Evolutionary conservation across 1,140 invertebrate species (phyloP).

Genomic region (Chlorops oryzae): DNA sequence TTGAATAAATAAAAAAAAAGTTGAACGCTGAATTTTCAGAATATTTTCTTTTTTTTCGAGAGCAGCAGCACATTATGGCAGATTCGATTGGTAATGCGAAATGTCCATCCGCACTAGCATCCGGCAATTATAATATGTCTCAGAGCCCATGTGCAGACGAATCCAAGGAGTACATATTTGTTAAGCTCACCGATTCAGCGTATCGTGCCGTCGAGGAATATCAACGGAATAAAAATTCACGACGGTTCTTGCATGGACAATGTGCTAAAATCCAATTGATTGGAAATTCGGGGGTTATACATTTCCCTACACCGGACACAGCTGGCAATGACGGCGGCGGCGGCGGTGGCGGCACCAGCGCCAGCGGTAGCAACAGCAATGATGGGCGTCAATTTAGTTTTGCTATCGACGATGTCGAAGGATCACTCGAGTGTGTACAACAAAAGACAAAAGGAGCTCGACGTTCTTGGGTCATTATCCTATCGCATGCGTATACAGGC

Average conservation of each 20-base stretch:
- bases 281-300: constrained; percentile 39
- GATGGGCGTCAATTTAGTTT: constrained; percentile 41
- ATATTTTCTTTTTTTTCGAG: too few relatives aligned
- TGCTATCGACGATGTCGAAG: constrained; percentile 41
- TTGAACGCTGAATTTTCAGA: too few relatives aligned
- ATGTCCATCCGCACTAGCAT: constrained; percentile 81
- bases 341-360: constrained; percentile 14
- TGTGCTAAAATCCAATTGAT: constrained; percentile 36
- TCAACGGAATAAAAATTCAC: constrained; percentile 61
- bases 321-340: constrained; percentile 17
- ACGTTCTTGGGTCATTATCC: constrained; percentile 74
- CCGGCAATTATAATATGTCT: constrained; percentile 89
- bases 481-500: constrained; percentile 84
- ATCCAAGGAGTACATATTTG: constrained; percentile 85
- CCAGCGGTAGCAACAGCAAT: constrained; percentile 14
- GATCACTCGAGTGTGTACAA: constrained; percentile 83
- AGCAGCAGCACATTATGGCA: constrained; percentile 48
- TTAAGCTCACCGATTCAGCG: constrained; percentile 91
- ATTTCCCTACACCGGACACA: constrained; percentile 37
- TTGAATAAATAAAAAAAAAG: too few relatives aligned
- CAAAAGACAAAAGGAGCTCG: constrained; percentile 63
- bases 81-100: constrained; percentile 53
- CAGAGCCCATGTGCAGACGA: constrained; percentile 72
- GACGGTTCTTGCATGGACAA: constrained; percentile 56
- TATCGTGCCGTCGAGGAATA: constrained; percentile 85